Base-by-base conservation (phyloP, 1,140 invertebrate genomes). In the Goniozus legneri region DNA sequence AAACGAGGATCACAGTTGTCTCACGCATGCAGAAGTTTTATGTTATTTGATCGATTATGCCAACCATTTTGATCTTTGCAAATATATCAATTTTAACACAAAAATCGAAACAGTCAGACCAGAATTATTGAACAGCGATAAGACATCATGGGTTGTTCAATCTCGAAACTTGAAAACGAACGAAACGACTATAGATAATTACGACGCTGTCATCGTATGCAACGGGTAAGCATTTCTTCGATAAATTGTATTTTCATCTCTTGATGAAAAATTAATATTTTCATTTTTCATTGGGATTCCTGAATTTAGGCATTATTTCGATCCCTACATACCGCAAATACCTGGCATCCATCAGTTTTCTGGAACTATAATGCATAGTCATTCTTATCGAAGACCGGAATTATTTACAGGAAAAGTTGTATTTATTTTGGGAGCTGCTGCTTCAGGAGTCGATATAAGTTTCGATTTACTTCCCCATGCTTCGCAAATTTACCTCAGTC, bases 381-480 rank as follows among this genome's bases (percentile, higher is more conserved):
- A 87, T 56, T 64, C 79, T 44, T 91, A 88, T 57, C 74, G 86
- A 55, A 69, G 63, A 24, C 77, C 83, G 0, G 76, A 83, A 34
- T 27, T 49, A 20, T 88, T 79, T 64, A 51, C 55, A 15, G 75
- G 64, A 7, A 78, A 83, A 65, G 78, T 40, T 33, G 82, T 90
- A 1, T 67, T 87, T 10, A 64, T 88, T 47, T 65, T 90, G 38
- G 88, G 88, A 19, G 82, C 78, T 31, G 79, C 80, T 16, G 71
- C 82, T 31, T 89, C 87, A 2, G 88, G 84, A 2, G 66, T 80
- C 31, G 87, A 91, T 61, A 86, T 90, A 40, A 75, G 77, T 16
- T 42, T 80, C 1, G 84, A 86, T 51, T 62, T 86, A 18, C 55
- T 77, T 2, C 15, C 62, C 7, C 50, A 67, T 31, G 77, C 77